A percentile compares a stretch with the other conserved stretches of the same genome.
phyloP scores from a whole-genome alignment of 2,797 vertebrate species.

The Darevskia mixta region DNA sequence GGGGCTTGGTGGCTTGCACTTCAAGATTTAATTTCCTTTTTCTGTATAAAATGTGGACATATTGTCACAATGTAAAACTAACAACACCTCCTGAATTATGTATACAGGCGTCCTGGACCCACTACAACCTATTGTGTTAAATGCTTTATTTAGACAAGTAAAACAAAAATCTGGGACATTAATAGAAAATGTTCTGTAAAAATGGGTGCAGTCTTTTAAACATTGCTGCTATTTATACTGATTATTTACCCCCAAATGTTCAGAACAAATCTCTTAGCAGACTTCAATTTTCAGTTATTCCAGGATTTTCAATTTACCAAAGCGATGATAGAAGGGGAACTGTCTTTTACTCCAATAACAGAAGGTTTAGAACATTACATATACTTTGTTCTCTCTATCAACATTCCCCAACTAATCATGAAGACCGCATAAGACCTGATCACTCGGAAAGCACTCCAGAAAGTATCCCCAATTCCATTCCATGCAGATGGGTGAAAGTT shows the following conservation, averaged over 20 bases:
- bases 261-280: neutral
- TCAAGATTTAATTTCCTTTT: constrained; percentile 28
- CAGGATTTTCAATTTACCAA: neutral
- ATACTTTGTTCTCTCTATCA: neutral
- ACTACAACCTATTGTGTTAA: neutral
- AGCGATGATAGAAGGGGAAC: neutral
- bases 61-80: constrained; percentile 14
- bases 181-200: neutral
- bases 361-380: too few species aligned
- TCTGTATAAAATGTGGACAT: neutral
- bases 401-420: neutral
- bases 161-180: constrained; percentile 17
- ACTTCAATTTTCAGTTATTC: constrained; percentile 20
- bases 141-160: constrained; percentile 30
- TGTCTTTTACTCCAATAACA: too few species aligned
- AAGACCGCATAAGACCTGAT: neutral
- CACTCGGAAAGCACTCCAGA: neutral
- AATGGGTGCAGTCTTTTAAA: constrained; percentile 12
- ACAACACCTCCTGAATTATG: fast-evolving
- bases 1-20: neutral
- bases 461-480: neutral
- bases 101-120: constrained; percentile 16
- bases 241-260: neutral
- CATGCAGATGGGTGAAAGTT: neutral
- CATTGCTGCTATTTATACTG: constrained; percentile 19